Percentiles rank a stretch among this genome's conserved stretches.
phyloP scores from a whole-genome alignment of 2,797 vertebrate species.

The Pagetopsis macropterus region DNA sequence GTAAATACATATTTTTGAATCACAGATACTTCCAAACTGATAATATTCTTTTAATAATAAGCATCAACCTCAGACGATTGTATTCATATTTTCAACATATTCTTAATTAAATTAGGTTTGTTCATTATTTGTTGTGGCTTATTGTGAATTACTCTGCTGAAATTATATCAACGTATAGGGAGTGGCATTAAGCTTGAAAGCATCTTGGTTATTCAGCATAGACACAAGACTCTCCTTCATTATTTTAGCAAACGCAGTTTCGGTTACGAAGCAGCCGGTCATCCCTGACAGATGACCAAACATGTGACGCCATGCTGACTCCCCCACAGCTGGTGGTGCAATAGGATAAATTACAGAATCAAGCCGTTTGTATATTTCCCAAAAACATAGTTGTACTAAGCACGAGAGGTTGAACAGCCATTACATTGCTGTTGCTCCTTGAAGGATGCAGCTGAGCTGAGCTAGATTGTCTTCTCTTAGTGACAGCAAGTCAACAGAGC shows the following conservation, averaged over 20 bases:
- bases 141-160: conserved; percentile 7
- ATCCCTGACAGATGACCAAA: conserved; percentile 47
- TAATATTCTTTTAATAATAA: neutral
- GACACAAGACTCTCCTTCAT: neutral
- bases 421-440: conserved; percentile 20
- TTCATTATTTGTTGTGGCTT: conserved; percentile 9
- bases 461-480: conserved; percentile 29
- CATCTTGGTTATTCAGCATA: neutral
- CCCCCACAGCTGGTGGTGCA: conserved; percentile 26
- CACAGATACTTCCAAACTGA: neutral
- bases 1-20: conserved; percentile 9
- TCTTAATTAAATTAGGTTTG: neutral
- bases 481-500: conserved; percentile 45
- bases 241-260: conserved; percentile 27
- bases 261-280: conserved; percentile 41
- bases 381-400: conserved; percentile 4
- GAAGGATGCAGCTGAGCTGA: conserved; percentile 30
- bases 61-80: neutral
- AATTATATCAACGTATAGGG: neutral
- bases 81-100: neutral
- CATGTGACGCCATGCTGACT: conserved; percentile 52
- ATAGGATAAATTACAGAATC: conserved; percentile 38
- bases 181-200: conserved; percentile 5
- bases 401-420: neutral
- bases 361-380: conserved; percentile 34